A percentile compares a stretch with the other conserved stretches of the same genome.
Evolutionary conservation across 1,140 invertebrate genomes (phyloP).

Genomic region (Macrobrachium rosenbergii): DNA sequence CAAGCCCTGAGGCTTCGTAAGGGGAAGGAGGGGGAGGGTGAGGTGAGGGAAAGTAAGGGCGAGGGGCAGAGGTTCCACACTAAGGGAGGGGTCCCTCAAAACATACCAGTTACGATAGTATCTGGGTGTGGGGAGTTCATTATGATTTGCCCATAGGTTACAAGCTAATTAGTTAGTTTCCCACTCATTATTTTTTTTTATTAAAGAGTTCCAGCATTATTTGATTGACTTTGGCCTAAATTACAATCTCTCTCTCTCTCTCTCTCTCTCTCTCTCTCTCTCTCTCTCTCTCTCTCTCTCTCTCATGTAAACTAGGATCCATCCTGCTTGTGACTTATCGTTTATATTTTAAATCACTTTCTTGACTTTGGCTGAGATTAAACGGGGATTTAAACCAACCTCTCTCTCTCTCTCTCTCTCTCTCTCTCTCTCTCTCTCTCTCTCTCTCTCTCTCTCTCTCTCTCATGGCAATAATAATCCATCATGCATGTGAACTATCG

Average conservation of each 20-base stretch:
- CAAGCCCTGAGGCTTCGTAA: neutral
- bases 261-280: conserved; percentile 15
- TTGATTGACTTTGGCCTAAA: neutral
- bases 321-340: neutral
- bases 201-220: neutral
- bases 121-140: neutral
- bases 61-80: neutral
- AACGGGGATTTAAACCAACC: too few species aligned
- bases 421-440: conserved; percentile 30
- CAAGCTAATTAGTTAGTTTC: too few species aligned
- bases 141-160: neutral
- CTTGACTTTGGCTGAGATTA: neutral
- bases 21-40: neutral
- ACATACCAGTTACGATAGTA: too few species aligned
- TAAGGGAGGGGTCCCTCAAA: too few species aligned
- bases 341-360: neutral
- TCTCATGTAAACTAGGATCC: neutral
- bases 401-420: conserved; percentile 6
- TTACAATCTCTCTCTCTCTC: conserved; percentile 6
- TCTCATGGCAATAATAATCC: neutral
- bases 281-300: conserved; percentile 14
- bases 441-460: conserved; percentile 18
- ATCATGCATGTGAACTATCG: neutral
- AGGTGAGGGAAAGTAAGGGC: neutral
- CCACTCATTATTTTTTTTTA: neutral